phyloP scores from a whole-genome alignment of 92 coral and sea anemone genomes.

The Actinostola sp. region DNA sequence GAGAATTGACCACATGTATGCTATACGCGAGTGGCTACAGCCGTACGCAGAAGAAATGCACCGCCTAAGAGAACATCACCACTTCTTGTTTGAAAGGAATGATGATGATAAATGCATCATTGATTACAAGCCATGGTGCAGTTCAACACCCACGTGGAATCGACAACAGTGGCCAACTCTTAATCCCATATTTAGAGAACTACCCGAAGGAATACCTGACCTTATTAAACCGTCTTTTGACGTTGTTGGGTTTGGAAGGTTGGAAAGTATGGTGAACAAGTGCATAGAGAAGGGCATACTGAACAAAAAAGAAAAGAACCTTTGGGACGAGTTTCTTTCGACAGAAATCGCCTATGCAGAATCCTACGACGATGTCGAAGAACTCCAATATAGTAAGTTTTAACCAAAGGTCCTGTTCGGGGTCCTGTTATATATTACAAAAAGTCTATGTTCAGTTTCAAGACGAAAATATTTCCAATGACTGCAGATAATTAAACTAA shows the following conservation, averaged over 20 bases:
- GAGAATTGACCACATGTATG: conserved; percentile 36
- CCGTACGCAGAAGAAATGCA: conserved; percentile 52
- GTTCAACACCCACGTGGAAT: conserved; percentile 12
- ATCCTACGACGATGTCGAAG: conserved; percentile 28
- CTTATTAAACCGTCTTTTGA: conserved; percentile 45
- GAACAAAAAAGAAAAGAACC: conserved; percentile 12
- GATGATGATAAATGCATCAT: conserved; percentile 31
- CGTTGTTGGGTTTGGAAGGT: conserved; percentile 32
- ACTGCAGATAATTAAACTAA: no score
- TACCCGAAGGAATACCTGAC: conserved; percentile 49
- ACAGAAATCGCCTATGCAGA: conserved; percentile 19
- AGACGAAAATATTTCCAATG: no score
- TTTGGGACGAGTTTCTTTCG: conserved; percentile 40
- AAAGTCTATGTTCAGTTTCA: no score
- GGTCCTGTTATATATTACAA: no score
- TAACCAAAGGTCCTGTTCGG: background rate
- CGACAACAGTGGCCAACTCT: background rate
- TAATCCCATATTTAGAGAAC: background rate
- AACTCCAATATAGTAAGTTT: conserved; percentile 25
- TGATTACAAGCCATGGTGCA: conserved; percentile 21
- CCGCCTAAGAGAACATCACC: conserved; percentile 35
- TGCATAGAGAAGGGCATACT: conserved; percentile 49
- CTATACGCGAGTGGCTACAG: conserved; percentile 57
- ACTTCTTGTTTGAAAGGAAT: conserved; percentile 40
- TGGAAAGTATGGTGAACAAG: conserved; percentile 50